Evolutionary conservation across 2,113 vertebrate species (phyloP).

Genomic region (Leucoraja erinaceus): DNA sequence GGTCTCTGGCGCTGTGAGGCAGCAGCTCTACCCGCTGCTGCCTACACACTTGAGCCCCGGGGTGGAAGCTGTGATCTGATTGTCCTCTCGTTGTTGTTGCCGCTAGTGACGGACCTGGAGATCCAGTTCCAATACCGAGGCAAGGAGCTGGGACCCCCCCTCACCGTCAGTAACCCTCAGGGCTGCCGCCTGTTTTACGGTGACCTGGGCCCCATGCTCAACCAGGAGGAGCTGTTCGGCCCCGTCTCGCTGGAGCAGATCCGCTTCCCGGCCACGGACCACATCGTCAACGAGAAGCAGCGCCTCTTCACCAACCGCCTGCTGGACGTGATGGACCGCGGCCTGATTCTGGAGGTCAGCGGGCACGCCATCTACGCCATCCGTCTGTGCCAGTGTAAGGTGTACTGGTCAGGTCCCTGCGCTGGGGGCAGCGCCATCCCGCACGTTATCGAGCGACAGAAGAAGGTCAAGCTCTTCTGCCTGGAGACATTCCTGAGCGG

Average conservation of each 20-base stretch:
- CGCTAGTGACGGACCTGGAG: slow-evolving; percentile 95
- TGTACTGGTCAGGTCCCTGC: slow-evolving; percentile 95
- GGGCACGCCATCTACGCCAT: slow-evolving; percentile 93
- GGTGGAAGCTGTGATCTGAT: neutral
- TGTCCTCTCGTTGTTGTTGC: neutral
- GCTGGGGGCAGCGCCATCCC: slow-evolving; percentile 73
- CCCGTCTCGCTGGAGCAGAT: slow-evolving; percentile 88
- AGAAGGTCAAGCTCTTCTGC: slow-evolving; percentile 90
- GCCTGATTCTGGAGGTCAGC: slow-evolving; percentile 91
- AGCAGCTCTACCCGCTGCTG: too few relatives aligned
- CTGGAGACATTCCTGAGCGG: slow-evolving; percentile 90
- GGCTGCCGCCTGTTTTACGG: slow-evolving; percentile 94
- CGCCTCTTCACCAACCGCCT: slow-evolving; percentile 85
- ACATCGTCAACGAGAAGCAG: slow-evolving; percentile 89
- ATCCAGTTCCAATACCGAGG: slow-evolving; percentile 91
- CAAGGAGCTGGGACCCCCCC: slow-evolving; percentile 75
- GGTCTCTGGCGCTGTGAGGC: too few relatives aligned
- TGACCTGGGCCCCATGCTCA: slow-evolving; percentile 91
- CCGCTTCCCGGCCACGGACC: slow-evolving; percentile 85
- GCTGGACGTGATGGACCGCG: slow-evolving; percentile 95
- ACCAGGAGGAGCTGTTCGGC: slow-evolving; percentile 96
- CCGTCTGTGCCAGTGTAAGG: slow-evolving; percentile 94
- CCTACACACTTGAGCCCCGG: too few relatives aligned
- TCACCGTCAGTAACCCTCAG: slow-evolving; percentile 85
- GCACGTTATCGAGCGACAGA: slow-evolving; percentile 91